These are phyloP conservation scores for Sialis fuliginosa DNA, from an alignment of 2,888 invertebrate species.

Conservation along the genomic window DNA sequence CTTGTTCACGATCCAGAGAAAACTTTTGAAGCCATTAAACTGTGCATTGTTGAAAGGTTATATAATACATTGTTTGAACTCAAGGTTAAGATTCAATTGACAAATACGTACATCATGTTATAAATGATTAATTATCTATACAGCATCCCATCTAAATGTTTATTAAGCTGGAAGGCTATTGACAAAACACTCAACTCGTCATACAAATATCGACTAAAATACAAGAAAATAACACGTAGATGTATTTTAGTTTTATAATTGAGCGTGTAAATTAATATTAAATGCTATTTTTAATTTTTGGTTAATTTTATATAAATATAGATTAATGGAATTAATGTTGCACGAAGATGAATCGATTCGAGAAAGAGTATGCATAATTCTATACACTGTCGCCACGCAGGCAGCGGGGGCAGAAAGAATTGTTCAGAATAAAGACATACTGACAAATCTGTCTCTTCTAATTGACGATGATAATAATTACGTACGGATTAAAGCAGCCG, in stretches of 20 bases:
- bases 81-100: background rate
- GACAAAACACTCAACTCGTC: too few relatives aligned
- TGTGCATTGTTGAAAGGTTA: constrained; percentile 24
- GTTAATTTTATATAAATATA: constrained; percentile 10
- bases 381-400: constrained; percentile 21
- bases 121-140: too few relatives aligned
- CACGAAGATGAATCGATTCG: constrained; percentile 20
- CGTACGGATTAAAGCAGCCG: constrained; percentile 23
- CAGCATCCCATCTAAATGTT: too few relatives aligned
- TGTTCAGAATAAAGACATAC: constrained; percentile 17
- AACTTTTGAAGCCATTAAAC: constrained; percentile 23
- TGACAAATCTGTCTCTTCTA: constrained; percentile 19
- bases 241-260: too few relatives aligned
- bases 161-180: too few relatives aligned
- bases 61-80: background rate
- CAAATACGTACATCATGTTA: too few relatives aligned
- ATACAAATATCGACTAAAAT: background rate
- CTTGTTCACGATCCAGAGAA: constrained; percentile 27
- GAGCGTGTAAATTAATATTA: too few relatives aligned
- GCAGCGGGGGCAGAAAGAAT: constrained; percentile 24
- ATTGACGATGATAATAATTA: constrained; percentile 19
- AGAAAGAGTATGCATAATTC: constrained; percentile 22
- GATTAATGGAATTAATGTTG: constrained; percentile 20
- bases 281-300: too few relatives aligned
- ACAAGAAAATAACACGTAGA: too few relatives aligned